Evolutionary conservation across 2,113 vertebrate species (phyloP), one percentile per base, ranked within the genome.

Genomic region (Ariopsis seemanni): DNA sequence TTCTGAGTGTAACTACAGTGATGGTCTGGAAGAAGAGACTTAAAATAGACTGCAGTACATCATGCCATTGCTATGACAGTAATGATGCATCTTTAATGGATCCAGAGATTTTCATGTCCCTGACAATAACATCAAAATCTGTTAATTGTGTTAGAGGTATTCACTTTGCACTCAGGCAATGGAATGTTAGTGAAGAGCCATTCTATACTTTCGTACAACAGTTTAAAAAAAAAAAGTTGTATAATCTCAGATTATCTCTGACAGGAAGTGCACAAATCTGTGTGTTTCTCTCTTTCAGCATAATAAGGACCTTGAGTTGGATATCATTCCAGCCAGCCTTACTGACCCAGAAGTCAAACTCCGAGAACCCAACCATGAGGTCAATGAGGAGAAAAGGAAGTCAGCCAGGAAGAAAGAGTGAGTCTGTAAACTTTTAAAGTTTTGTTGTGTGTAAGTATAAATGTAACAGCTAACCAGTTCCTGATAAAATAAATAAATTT

Each of bases 351-450:
- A 98, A 85, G 97, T 99, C 69, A 99, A 98, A 90, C 95, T 99
- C 7, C 94, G 98, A 14, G 98, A 99, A 72, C 97, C 97, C 86
- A 97, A 96, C 94, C 97, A 97, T 0, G 98, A 99, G 92, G 94
- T 97, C 92, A 99, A 99, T 27, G 98, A 99, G 92, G 98, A 99
- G 89, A 99, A 99, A 93, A 96, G 98, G 91, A 99, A 99, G 91
- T 99, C 98, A 0, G 97, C 98, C 86, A 94, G 98, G 90, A 99
- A 98, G 93, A 99, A 99, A 95, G 98, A 99, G 98, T 99, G 94
- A 90, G 97, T 95, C 30, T 25, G 22, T 62, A 62, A 60, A 62
- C 18, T 1, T 58, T 58, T 55, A 22, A 50, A 17, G 14, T 27
- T 79, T 20, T 18, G 4, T 18, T 58, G 4, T 57, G 53, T 53